phyloP scores from a whole-genome alignment of 2,888 invertebrate genomes.

The Terebella lapidaria region DNA sequence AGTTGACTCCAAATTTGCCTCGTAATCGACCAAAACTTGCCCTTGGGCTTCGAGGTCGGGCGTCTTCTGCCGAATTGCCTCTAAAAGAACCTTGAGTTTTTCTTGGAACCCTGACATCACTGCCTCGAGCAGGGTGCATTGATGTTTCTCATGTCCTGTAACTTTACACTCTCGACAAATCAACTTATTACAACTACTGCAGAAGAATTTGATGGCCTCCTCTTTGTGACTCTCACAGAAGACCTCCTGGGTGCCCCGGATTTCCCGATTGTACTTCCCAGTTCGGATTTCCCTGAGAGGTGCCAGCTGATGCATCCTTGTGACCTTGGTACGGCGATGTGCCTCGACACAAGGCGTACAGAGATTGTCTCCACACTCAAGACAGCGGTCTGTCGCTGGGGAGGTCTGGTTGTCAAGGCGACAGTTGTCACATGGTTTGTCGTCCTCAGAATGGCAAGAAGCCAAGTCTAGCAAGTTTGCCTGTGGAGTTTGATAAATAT shows the following conservation, averaged over 20 bases:
- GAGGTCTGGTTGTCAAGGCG: slow-evolving; percentile 29
- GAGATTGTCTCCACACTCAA: slow-evolving; percentile 43
- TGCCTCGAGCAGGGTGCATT: slow-evolving; percentile 16
- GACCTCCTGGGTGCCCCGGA: slow-evolving; percentile 31
- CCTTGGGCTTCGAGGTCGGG: slow-evolving; percentile 31
- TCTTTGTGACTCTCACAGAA: slow-evolving; percentile 30
- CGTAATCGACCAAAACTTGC: slow-evolving; percentile 31
- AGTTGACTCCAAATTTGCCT: slow-evolving; percentile 19
- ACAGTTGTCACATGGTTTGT: slow-evolving; percentile 37
- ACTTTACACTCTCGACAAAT: slow-evolving; percentile 36
- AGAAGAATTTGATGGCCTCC: slow-evolving; percentile 23
- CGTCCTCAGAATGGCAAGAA: slow-evolving; percentile 27
- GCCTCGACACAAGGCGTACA: slow-evolving; percentile 38
- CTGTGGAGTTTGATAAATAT: neutral
- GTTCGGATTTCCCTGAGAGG: slow-evolving; percentile 33
- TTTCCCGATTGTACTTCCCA: slow-evolving; percentile 38
- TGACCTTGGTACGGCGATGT: slow-evolving; percentile 41
- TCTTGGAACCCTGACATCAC: slow-evolving; percentile 18
- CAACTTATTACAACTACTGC: slow-evolving; percentile 32
- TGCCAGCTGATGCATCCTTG: slow-evolving; percentile 37
- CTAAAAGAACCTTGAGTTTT: slow-evolving; percentile 30
- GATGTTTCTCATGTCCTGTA: slow-evolving; percentile 31
- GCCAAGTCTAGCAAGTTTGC: slow-evolving; percentile 30
- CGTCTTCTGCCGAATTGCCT: slow-evolving; percentile 28
- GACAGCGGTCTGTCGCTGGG: slow-evolving; percentile 31